A percentile compares a stretch with the other conserved stretches of the same genome.
phyloP scores from a whole-genome alignment of 2,888 invertebrate genomes.

The Drosophila ustulata region DNA sequence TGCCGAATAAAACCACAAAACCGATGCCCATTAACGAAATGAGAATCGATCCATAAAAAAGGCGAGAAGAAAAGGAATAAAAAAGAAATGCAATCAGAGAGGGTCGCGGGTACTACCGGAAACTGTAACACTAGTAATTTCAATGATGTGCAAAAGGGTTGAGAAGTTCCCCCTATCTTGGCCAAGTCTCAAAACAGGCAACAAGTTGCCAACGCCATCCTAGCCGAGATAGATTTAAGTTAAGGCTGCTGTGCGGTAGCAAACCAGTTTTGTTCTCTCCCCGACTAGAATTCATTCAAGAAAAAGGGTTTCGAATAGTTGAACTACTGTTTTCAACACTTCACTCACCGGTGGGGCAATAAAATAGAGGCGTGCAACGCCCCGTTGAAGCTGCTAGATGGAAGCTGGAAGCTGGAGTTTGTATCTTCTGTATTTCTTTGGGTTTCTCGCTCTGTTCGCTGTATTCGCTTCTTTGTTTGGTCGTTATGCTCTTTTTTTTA shows the following conservation, averaged over 20 bases:
- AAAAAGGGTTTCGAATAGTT: conserved; percentile 72
- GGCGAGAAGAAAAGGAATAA: conserved; percentile 16
- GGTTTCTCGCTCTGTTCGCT: not conserved
- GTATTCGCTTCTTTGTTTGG: conserved; percentile 8
- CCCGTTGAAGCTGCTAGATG: conserved; percentile 39
- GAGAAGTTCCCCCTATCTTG: conserved; percentile 10
- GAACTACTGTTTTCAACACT: conserved; percentile 82
- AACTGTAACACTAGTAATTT: conserved; percentile 79
- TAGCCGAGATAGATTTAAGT: conserved; percentile 51
- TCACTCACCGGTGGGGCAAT: conserved; percentile 80
- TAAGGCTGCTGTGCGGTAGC: conserved; percentile 51
- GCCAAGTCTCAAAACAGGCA: not conserved
- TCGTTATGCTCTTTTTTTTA: conserved; percentile 70
- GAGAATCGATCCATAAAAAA: conserved; percentile 51
- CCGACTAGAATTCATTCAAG: conserved; percentile 74
- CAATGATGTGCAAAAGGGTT: conserved; percentile 63
- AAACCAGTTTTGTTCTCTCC: conserved; percentile 65
- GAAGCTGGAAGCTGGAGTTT: conserved; percentile 6
- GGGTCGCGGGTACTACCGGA: conserved; percentile 58
- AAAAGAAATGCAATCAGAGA: conserved; percentile 60
- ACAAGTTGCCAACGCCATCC: conserved; percentile 53
- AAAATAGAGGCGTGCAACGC: conserved; percentile 74
- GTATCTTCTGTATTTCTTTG: conserved; percentile 30
- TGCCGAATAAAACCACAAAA: conserved; percentile 46
- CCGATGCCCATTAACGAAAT: conserved; percentile 57